Percentiles rank a stretch among this genome's conserved stretches.
Evolutionary conservation across 53 echinoderm and acorn worm genomes (phyloP).

Genomic region (Actinopyga echinites): DNA sequence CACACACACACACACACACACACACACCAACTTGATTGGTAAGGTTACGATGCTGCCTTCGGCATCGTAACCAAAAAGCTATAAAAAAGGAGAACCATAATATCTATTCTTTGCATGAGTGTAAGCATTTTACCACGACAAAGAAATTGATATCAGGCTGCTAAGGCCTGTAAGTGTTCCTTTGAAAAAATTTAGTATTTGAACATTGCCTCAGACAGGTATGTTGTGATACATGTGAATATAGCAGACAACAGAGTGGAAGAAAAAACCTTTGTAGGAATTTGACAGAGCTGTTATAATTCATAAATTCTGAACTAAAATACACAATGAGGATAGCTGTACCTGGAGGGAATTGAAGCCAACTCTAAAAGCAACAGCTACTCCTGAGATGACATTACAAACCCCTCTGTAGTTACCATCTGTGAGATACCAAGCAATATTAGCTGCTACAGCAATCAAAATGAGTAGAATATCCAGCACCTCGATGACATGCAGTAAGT

Average conservation of each 20-base stretch:
- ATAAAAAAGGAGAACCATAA: neutral
- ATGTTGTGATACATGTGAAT: too few relatives aligned
- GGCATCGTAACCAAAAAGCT: neutral
- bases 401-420: conserved; percentile 1
- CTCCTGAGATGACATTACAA: conserved; percentile 69
- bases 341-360: conserved; percentile 95
- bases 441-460: conserved; percentile 64
- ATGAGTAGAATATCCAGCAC: conserved; percentile 73
- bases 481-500: conserved; percentile 76
- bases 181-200: neutral
- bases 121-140: neutral
- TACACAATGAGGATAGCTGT: neutral
- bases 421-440: conserved; percentile 74
- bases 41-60: too few relatives aligned
- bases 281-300: too few relatives aligned
- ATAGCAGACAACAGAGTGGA: too few relatives aligned
- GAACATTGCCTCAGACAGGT: too few relatives aligned
- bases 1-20: too few relatives aligned
- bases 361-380: conserved; percentile 76
- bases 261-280: too few relatives aligned
- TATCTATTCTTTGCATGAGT: neutral
- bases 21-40: neutral
- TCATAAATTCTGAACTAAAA: neutral
- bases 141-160: neutral
- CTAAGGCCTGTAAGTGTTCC: neutral